phyloP scores from a whole-genome alignment of 2,797 vertebrate species.

The Gymnocypris eckloni region DNA sequence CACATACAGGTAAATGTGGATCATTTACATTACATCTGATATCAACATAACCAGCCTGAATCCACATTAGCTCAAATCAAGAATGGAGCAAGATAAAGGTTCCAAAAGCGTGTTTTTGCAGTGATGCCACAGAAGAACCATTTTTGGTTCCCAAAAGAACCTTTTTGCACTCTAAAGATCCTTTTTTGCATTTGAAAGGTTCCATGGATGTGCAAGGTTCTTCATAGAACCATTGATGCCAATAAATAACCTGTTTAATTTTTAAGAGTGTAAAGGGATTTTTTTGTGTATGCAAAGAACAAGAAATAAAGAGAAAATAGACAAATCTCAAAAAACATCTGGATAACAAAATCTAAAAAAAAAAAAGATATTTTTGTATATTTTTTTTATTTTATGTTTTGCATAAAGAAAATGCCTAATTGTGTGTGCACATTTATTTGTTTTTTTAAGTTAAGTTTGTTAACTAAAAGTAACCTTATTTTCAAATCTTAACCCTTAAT shows the following conservation, averaged over 20 bases:
- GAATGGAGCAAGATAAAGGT: neutral
- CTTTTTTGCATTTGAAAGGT: too few species aligned
- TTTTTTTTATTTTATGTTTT: neutral
- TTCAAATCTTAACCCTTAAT: neutral
- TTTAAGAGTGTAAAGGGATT: too few species aligned
- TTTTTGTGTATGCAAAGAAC: neutral
- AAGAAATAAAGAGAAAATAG: neutral
- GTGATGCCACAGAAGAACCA: too few species aligned
- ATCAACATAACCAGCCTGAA: neutral
- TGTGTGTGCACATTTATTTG: too few species aligned
- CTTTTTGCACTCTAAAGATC: too few species aligned
- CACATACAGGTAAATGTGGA: neutral
- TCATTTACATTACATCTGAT: constrained; percentile 6
- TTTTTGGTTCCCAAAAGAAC: too few species aligned
- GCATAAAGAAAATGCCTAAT: neutral
- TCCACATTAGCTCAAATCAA: constrained; percentile 9
- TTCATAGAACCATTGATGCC: too few species aligned
- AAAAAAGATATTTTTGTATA: too few species aligned
- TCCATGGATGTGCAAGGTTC: too few species aligned
- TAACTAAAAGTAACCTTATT: neutral
- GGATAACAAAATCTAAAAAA: neutral
- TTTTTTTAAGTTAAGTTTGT: neutral
- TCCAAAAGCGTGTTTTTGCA: too few species aligned
- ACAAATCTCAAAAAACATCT: neutral
- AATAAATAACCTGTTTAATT: too few species aligned